Evolutionary conservation across 2,888 invertebrate species (phyloP).

Genomic region (Plusia festucae): DNA sequence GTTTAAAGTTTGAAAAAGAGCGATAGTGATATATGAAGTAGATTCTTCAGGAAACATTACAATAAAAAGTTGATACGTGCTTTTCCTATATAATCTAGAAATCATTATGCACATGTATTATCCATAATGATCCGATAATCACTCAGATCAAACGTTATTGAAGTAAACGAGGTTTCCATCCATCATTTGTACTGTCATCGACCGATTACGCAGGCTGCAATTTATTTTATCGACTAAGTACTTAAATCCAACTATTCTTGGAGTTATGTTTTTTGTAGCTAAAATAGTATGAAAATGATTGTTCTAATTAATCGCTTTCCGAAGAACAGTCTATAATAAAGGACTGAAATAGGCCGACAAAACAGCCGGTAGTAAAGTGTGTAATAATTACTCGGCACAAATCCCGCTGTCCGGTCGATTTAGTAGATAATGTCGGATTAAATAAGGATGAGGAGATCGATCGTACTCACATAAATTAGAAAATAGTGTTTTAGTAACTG

Average conservation of each 20-base stretch:
- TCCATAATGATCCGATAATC: background rate
- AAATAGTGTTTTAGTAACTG: constrained; percentile 64
- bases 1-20: no score
- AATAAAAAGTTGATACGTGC: background rate
- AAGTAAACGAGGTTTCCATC: constrained; percentile 4
- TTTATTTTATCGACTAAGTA: background rate
- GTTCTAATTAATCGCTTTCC: constrained; percentile 7
- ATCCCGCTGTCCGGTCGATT: constrained; percentile 43
- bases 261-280: background rate
- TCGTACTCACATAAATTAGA: constrained; percentile 62
- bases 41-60: background rate
- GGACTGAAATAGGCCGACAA: constrained; percentile 29
- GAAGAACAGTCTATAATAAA: constrained; percentile 19
- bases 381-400: constrained; percentile 39
- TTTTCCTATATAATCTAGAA: constrained; percentile 4
- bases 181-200: constrained; percentile 15
- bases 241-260: background rate
- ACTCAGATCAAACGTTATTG: background rate
- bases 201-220: constrained; percentile 22
- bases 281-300: background rate
- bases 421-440: constrained; percentile 48
- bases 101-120: background rate
- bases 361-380: constrained; percentile 29
- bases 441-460: constrained; percentile 48
- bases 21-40: no score